phyloP scores from a whole-genome alignment of 2,113 vertebrate species.

The Sinocyclocheilus maitianheensis region DNA sequence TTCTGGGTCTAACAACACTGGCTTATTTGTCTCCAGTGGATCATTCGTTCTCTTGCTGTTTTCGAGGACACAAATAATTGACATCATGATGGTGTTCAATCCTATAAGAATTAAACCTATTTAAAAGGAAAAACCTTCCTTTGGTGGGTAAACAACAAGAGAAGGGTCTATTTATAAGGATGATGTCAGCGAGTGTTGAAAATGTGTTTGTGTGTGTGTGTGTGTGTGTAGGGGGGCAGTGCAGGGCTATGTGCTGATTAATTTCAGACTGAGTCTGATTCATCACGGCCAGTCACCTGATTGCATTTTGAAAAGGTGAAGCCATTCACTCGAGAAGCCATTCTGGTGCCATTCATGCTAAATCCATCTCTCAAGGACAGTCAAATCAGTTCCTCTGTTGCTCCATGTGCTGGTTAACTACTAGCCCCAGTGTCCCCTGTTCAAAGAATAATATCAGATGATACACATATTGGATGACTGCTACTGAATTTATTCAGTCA shows the following conservation, averaged over 20 bases:
- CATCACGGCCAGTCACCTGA: slow-evolving; percentile 35
- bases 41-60: background rate
- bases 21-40: slow-evolving; percentile 9
- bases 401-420: background rate
- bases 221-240: background rate
- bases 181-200: background rate
- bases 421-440: background rate
- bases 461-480: background rate
- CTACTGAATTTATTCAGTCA: slow-evolving; percentile 11
- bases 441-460: background rate
- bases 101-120: slow-evolving; percentile 7
- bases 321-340: background rate
- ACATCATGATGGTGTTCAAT: background rate
- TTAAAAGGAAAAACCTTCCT: slow-evolving; percentile 21
- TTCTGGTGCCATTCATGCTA: background rate
- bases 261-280: slow-evolving; percentile 10
- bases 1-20: slow-evolving; percentile 1
- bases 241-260: slow-evolving; percentile 12
- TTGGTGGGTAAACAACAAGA: background rate
- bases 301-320: slow-evolving; percentile 40
- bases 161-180: slow-evolving; percentile 14
- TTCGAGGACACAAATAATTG: background rate
- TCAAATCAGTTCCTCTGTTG: slow-evolving; percentile 26
- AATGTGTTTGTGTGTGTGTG: slow-evolving; percentile 25
- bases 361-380: slow-evolving; percentile 36